Evolutionary conservation across 2,888 invertebrate species (phyloP), one percentile per base, ranked within the genome.

Genomic region (Nebria brevicollis): DNA sequence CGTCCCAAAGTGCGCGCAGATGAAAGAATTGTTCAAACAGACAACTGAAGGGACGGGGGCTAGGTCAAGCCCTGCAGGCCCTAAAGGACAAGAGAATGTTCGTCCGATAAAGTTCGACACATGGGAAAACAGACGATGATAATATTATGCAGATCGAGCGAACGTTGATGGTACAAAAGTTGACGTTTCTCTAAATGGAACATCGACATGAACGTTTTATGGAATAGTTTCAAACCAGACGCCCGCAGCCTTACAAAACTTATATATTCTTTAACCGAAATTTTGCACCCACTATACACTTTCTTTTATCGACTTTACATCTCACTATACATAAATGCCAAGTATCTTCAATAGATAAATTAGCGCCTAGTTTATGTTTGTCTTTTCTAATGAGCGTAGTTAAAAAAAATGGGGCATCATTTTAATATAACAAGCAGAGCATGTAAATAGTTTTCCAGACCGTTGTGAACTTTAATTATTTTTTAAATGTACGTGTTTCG

Each of bases 391-490:
- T 34, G 34, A 34, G 34, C 34, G 54, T 8, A 54, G 54, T 34
- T 54, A 54, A 54, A 54, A 54, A 54, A 54, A 54, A 8, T 11
- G 54, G 13, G 54, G 1, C 78, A 78, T 66, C 73, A 68, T 77
- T 77, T 54, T 66, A 66, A 72, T 66, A 78, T 65, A 73, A 73
- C 78, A 73, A 42, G 34, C 42, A 42, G 41, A 68, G 25, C 66
- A 68, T 68, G 41, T 11, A 77, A 77, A 77, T 77, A 77, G 77
- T 77, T 77, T 68, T 66, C 8, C 42, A 77, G 25, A 66, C 13
- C 15, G 15, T 66, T 77, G 42, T 66, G 42, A n/a, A 20, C 43
- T 77, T 77, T 77, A 77, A 68, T 77, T 68, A 77, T 66, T 77
- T 77, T 42, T 42, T 66, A 68, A 68, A 76, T 70, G 70, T 70